phyloP scores from a whole-genome alignment of 2,888 invertebrate genomes.

The Drosophila trichaetosa region DNA sequence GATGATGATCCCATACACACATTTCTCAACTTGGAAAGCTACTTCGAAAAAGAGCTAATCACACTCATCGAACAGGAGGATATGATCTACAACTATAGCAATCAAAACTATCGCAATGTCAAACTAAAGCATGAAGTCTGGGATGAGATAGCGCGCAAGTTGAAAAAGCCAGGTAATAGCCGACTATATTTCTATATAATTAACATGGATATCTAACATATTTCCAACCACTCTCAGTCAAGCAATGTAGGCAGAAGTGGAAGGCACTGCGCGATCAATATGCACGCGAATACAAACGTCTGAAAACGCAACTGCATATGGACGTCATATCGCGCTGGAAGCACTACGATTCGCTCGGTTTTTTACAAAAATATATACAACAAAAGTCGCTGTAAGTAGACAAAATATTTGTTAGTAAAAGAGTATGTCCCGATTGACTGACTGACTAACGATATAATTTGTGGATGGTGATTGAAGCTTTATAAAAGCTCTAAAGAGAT shows the following conservation, averaged over 20 bases:
- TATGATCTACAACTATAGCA: slow-evolving; percentile 79
- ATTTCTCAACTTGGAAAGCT: slow-evolving; percentile 83
- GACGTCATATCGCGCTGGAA: slow-evolving; percentile 82
- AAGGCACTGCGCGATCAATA: slow-evolving; percentile 83
- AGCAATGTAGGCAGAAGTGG: slow-evolving; percentile 83
- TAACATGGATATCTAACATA: background rate
- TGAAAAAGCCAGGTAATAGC: slow-evolving; percentile 79
- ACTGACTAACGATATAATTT: background rate
- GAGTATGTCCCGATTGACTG: background rate
- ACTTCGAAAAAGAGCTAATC: slow-evolving; percentile 83
- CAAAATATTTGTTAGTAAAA: background rate
- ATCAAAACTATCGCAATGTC: slow-evolving; percentile 82
- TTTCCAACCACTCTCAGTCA: slow-evolving; percentile 58
- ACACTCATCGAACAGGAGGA: slow-evolving; percentile 78
- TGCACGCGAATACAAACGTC: slow-evolving; percentile 83
- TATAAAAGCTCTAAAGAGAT: background rate
- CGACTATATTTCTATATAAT: background rate
- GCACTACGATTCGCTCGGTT: slow-evolving; percentile 81
- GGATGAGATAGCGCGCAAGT: slow-evolving; percentile 83
- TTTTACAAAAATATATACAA: slow-evolving; percentile 81
- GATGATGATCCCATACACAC: slow-evolving; percentile 84
- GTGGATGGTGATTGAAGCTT: background rate
- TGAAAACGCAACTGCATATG: slow-evolving; percentile 69
- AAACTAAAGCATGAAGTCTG: slow-evolving; percentile 81
- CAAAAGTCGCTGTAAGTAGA: slow-evolving; percentile 77